Evolutionary conservation across 2,888 invertebrate species (phyloP).

Genomic region (Eilema depressum): DNA sequence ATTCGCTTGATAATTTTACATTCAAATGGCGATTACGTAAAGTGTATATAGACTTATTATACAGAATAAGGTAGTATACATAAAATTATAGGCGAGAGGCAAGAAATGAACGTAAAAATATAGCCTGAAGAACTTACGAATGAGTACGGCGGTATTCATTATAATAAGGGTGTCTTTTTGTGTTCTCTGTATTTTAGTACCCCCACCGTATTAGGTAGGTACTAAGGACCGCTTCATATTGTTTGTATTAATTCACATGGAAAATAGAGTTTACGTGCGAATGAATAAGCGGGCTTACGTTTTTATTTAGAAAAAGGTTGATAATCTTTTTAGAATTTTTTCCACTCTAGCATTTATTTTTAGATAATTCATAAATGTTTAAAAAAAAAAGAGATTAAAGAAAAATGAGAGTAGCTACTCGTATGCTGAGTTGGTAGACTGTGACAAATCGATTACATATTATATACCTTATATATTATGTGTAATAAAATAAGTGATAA

Average conservation of each 20-base stretch:
- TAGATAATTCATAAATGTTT: not conserved
- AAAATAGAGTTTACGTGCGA: slow-evolving; percentile 14
- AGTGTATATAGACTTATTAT: slow-evolving; percentile 50
- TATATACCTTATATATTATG: too few relatives aligned
- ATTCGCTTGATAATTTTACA: slow-evolving; percentile 53
- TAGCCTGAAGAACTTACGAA: slow-evolving; percentile 39
- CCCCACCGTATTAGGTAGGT: slow-evolving; percentile 9
- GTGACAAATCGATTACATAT: too few relatives aligned
- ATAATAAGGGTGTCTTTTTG: slow-evolving; percentile 27
- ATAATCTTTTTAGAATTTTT: not conserved
- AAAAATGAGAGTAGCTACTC: too few relatives aligned
- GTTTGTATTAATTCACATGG: slow-evolving; percentile 19
- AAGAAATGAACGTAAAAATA: slow-evolving; percentile 42
- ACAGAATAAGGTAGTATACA: slow-evolving; percentile 49
- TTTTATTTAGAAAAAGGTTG: not conserved
- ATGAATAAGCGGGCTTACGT: not conserved
- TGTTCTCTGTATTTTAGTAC: slow-evolving; percentile 19
- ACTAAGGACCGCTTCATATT: slow-evolving; percentile 13
- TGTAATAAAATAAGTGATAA: too few relatives aligned
- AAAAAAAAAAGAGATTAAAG: not conserved
- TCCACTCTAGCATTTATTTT: too few relatives aligned
- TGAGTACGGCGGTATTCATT: slow-evolving; percentile 35
- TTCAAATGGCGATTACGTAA: slow-evolving; percentile 42
- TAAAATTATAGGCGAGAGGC: slow-evolving; percentile 44
- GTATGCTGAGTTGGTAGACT: too few relatives aligned